Base-by-base conservation (phyloP, 2,113 vertebrate genomes). In the Cichladusa arquata region DNA sequence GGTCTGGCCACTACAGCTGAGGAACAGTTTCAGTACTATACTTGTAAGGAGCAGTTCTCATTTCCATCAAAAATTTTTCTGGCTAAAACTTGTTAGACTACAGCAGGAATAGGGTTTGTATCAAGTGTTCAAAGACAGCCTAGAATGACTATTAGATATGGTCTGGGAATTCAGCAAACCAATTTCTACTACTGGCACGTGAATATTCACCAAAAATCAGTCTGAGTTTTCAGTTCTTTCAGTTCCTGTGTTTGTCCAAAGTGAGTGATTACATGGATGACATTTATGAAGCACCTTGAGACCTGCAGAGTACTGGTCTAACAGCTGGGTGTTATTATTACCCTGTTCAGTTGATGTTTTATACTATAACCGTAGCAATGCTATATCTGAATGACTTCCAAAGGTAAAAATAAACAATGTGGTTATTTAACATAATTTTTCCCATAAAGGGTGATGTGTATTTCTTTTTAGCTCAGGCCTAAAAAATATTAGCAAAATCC, bases 401-500 rank as follows among this genome's bases (percentile, higher is more conserved):
- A 96, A 85, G 67, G 77, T 95, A 94, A 94, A 95, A 97, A 93
- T 91, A 93, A 95, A 85, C 50, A 82, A 54, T 57, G 25, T 89
- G 33, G 36, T 72, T 95, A 84, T 89, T 95, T 95, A 84, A 91
- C 18, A 53, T 71, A 71, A 76, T 96, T 96, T 87, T 50, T 93
- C 13, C 71, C 26, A 40, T 90, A 86, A 95, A 95, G 71, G 47
- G 82, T 91, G 24, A 80, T 54, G 36, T 70, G 14, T 22, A 48
- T 76, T 94, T 90, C 77, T 93, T 90, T 94, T 96, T 86, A 95
- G 47, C 81, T 95, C 34, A 40, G 22, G 44, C 58, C 81, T 90
- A 88, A 91, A 38, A 82, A 85, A 89, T 80, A 81, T 31, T 74
- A 92, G 62, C 22, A 88, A 95, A 95, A 93, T 89, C n/a, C 73